Conservation (phyloP, 2,888 invertebrate genomes). For the Zootermopsis nevadensis region DNA sequence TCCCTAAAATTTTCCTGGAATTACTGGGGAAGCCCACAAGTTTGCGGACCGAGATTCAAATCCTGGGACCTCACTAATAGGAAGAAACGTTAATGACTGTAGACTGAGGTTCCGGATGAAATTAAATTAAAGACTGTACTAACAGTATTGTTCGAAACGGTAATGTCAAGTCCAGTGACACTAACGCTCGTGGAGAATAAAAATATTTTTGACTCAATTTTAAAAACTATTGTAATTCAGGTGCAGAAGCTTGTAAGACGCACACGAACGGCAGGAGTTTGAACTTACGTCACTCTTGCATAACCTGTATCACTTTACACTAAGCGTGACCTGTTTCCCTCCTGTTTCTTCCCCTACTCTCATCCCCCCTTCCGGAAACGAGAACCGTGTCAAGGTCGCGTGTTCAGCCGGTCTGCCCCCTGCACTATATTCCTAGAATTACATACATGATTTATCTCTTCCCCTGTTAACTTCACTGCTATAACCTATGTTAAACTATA, state of each 20-base stretch:
- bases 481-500: conserved; percentile 1
- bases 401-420: background rate
- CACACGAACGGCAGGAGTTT: background rate
- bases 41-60: too few relatives aligned
- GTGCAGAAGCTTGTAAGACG: background rate
- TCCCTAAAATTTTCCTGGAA: too few relatives aligned
- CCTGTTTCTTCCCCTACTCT: background rate
- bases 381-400: conserved; percentile 27
- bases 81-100: too few relatives aligned
- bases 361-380: background rate
- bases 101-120: too few relatives aligned
- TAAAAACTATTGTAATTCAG: background rate
- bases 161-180: too few relatives aligned
- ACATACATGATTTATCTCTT: conserved; percentile 27
- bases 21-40: too few relatives aligned
- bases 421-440: background rate
- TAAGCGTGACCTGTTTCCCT: conserved; percentile 15
- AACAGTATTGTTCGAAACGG: too few relatives aligned
- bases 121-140: too few relatives aligned
- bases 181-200: background rate
- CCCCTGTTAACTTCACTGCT: conserved; percentile 21
- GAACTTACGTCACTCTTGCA: background rate
- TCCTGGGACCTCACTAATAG: too few relatives aligned
- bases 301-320: background rate
- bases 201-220: background rate